Conservation (phyloP, 2,888 invertebrate species). For the Ennomos fuscantarius region DNA sequence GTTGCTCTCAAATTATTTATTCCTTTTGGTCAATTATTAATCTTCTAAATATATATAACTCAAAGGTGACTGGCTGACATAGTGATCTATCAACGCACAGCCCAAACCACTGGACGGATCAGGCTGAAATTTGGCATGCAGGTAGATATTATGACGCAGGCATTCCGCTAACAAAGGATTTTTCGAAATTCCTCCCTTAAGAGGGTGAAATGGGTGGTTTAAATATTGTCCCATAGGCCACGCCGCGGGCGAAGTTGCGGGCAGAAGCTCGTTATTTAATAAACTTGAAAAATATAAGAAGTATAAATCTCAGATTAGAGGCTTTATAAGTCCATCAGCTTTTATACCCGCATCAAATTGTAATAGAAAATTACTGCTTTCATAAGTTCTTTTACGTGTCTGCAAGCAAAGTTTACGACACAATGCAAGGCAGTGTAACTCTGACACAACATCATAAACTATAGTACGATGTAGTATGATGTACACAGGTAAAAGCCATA, state of each 20-base stretch:
- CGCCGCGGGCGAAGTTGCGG: too few relatives aligned
- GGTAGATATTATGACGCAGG: too few relatives aligned
- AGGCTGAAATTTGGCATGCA: too few relatives aligned
- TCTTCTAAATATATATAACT: too few relatives aligned
- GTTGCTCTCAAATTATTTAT: background rate
- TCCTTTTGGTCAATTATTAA: background rate
- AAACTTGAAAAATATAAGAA: background rate
- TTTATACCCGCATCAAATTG: slow-evolving; percentile 8
- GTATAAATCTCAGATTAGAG: background rate
- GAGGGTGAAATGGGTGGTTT: too few relatives aligned
- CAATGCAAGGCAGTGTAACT: slow-evolving; percentile 22
- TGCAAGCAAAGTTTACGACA: slow-evolving; percentile 33
- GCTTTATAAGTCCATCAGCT: slow-evolving; percentile 1
- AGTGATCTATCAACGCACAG: too few relatives aligned
- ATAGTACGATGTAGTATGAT: slow-evolving; percentile 25
- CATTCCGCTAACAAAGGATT: too few relatives aligned
- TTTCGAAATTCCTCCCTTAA: too few relatives aligned
- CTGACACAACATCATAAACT: slow-evolving; percentile 34
- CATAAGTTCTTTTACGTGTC: slow-evolving; percentile 27
- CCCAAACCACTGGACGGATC: too few relatives aligned
- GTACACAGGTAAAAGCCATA: slow-evolving; percentile 36
- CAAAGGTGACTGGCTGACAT: too few relatives aligned
- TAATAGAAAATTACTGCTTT: slow-evolving; percentile 11
- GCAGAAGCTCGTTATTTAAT: too few relatives aligned
- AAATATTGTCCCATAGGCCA: too few relatives aligned